These are phyloP conservation scores for Chromoteleia sp. DNA, from an alignment of 2,888 invertebrate species.

Conservation along the genomic window DNA sequence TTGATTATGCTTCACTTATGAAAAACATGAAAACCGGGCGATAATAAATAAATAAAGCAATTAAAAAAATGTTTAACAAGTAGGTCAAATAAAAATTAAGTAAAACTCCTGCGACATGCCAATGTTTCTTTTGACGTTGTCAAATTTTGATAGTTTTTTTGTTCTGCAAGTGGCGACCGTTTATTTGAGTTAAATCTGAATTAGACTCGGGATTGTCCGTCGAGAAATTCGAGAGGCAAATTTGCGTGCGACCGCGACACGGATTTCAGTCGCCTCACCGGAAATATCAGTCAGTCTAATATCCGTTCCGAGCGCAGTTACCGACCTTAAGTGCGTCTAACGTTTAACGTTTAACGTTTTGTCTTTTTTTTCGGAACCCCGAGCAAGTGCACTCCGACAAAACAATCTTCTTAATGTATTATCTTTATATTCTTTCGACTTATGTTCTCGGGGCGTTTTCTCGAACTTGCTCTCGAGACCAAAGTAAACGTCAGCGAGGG, in stretches of 20 bases:
- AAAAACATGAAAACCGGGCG: too few relatives aligned
- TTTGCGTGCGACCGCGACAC: constrained; percentile 46
- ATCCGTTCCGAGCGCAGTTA: constrained; percentile 67
- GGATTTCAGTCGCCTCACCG: constrained; percentile 66
- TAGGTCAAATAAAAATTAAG: constrained; percentile 9
- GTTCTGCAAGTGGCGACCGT: constrained; percentile 21
- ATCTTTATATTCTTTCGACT: constrained; percentile 10
- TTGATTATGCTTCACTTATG: too few relatives aligned
- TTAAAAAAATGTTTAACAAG: too few relatives aligned
- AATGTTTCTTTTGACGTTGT: constrained; percentile 24
- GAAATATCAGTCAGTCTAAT: constrained; percentile 75
- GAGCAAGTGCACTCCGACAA: constrained; percentile 42
- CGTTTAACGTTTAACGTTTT: neutral
- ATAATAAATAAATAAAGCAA: too few relatives aligned
- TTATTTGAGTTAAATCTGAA: constrained; percentile 52
- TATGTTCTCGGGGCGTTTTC: neutral
- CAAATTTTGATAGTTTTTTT: constrained; percentile 19
- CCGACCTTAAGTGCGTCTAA: constrained; percentile 56
- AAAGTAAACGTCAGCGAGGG: too few relatives aligned
- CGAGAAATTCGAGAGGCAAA: constrained; percentile 37
- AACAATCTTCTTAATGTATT: constrained; percentile 39
- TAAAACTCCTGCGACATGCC: neutral
- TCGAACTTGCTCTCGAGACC: neutral
- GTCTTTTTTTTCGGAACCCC: constrained; percentile 26
- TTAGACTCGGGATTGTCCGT: constrained; percentile 27